Conservation (phyloP, 2,797 vertebrate genomes). For the Crocodylus rhombifer region DNA sequence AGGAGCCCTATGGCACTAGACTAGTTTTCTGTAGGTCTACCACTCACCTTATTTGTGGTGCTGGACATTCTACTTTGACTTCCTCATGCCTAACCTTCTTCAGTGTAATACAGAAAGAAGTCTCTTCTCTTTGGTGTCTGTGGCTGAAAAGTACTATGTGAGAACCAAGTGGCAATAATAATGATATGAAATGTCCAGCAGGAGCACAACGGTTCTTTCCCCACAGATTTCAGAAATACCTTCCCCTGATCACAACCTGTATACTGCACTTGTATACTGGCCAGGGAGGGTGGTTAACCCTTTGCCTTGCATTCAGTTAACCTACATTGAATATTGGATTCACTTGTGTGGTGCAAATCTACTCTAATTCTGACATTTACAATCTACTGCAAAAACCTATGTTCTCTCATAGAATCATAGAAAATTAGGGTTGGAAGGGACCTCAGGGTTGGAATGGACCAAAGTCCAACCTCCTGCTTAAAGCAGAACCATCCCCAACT, state of each 20-base stretch:
- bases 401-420: too few relatives aligned
- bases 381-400: too few relatives aligned
- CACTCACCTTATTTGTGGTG: background rate
- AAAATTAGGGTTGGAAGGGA: too few relatives aligned
- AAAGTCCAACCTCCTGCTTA: too few relatives aligned
- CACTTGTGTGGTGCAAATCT: background rate
- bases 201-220: background rate
- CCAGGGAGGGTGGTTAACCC: too few relatives aligned
- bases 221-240: background rate
- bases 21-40: background rate
- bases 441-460: too few relatives aligned
- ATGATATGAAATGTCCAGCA: accelerated
- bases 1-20: too few relatives aligned
- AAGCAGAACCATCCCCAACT: too few relatives aligned
- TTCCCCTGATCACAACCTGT: background rate
- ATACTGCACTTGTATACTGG: too few relatives aligned
- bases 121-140: background rate
- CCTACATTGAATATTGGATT: accelerated
- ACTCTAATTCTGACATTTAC: too few relatives aligned
- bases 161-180: background rate
- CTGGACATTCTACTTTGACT: background rate
- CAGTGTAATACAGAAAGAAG: background rate
- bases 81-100: background rate
- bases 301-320: too few relatives aligned
- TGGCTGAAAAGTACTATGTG: background rate